Base-by-base conservation (phyloP, 2,113 vertebrate genomes). In the Crotophaga sulcirostris region DNA sequence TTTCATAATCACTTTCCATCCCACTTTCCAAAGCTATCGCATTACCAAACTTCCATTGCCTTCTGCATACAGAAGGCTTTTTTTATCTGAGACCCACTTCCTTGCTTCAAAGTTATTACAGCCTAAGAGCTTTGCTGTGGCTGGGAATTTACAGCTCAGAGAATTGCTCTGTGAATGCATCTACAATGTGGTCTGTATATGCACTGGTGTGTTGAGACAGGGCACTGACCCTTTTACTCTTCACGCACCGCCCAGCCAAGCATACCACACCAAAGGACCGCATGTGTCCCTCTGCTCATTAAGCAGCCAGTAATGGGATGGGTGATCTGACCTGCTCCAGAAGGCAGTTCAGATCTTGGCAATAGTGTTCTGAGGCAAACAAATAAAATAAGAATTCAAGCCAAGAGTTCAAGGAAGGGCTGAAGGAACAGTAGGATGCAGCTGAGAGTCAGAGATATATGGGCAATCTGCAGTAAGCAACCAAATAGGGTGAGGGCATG, bases 381-480 rank as follows among this genome's bases (percentile, higher is more conserved):
- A 92, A 97, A 93, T 74, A 83, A 64, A 89, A 44, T 34, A 67
- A 78, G 72, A 78, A 89, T 59, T 68, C 62, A 72, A 82, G 81
- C 89, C 91, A 96, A 91, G 70, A 69, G 84, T 58, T 87, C 60
- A 79, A 93, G 89, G 81, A 94, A 95, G 62, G 56, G 31, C 44
- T 91, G 62, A 87, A 91, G 92, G 75, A 95, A 76, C 49, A 73
- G 84, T 56, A 56, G 81, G 66, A 93, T 52, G 38, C 0, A 0
- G 59, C 63, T 3, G 13, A 79, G 54, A 85, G 78, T 85, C 67
- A 73, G 73, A 94, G 44, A 69, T 67, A 56, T 76, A 87, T 7
- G 67, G 87, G 44, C 74, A 89, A 79, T 88, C 40, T 79, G 81
- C 70, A 68, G 52, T 8, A 87, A 56, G 92, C 78, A 87, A 91